These are phyloP conservation scores for Matsumurasca onukii DNA, from an alignment of 1,140 invertebrate genomes.

Conservation along the genomic window DNA sequence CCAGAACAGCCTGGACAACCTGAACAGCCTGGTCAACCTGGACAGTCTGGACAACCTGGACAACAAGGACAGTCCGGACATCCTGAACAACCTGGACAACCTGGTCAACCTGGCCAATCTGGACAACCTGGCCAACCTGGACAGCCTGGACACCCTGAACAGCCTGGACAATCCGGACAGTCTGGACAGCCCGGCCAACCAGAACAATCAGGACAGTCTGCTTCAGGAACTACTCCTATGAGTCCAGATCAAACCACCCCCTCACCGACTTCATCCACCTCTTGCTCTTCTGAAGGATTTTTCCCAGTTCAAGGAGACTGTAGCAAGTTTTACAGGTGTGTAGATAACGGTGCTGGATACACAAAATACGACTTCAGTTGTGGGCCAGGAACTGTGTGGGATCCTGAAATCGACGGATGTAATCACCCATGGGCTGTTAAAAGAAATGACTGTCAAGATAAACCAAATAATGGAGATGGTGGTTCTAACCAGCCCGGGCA, in stretches of 20 bases:
- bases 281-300: conserved; percentile 59
- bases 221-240: conserved; percentile 9
- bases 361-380: conserved; percentile 50
- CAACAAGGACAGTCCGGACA: background rate
- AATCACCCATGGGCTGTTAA: conserved; percentile 51
- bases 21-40: background rate
- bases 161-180: conserved; percentile 27
- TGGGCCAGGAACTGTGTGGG: conserved; percentile 52
- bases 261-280: background rate
- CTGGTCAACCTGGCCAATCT: background rate
- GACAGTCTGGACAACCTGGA: conserved; percentile 1
- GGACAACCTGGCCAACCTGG: background rate
- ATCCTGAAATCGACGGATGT: conserved; percentile 50
- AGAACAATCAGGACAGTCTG: background rate
- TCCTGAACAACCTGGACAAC: background rate
- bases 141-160: conserved; percentile 5
- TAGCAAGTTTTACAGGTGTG: conserved; percentile 50
- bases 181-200: conserved; percentile 33
- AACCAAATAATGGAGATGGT: background rate
- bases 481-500: conserved; percentile 14
- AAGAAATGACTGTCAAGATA: conserved; percentile 34
- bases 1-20: background rate
- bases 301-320: conserved; percentile 50
- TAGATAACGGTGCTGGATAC: conserved; percentile 48
- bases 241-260: background rate